These are phyloP conservation scores for Seriola dumerili DNA, from an alignment of 2,113 vertebrate species.

Conservation along the genomic window DNA sequence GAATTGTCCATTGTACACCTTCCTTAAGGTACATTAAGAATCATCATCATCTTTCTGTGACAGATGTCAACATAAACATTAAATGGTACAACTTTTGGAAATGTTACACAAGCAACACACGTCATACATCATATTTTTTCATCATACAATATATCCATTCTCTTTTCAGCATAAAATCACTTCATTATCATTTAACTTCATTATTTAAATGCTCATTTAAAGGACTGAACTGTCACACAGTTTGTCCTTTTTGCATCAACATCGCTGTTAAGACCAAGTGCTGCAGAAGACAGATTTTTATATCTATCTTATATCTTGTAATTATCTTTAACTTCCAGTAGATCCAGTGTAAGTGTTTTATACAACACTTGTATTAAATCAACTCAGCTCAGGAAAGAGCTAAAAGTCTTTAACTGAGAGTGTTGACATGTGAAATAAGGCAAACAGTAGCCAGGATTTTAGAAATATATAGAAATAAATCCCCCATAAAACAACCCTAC, in stretches of 20 bases:
- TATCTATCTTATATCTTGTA: neutral
- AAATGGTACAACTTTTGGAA: constrained; percentile 35
- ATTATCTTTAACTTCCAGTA: neutral
- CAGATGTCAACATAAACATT: constrained; percentile 18
- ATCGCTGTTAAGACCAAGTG: constrained; percentile 21
- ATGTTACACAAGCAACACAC: constrained; percentile 16
- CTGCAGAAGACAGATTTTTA: neutral
- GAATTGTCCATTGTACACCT: neutral
- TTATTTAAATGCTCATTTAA: constrained; percentile 15
- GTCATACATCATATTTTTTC: neutral
- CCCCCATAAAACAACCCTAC: neutral
- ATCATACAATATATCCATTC: constrained; percentile 15
- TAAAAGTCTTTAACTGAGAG: neutral
- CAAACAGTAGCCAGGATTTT: neutral
- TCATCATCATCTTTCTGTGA: constrained; percentile 1
- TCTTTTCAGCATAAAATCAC: constrained; percentile 34
- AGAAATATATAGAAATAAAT: neutral
- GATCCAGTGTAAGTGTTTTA: neutral
- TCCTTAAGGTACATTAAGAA: constrained; percentile 6
- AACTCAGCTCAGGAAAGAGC: constrained; percentile 8
- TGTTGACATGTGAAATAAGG: neutral
- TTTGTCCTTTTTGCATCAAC: constrained; percentile 28
- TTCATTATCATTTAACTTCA: neutral
- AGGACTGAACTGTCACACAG: constrained; percentile 13
- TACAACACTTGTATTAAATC: neutral